Conservation (phyloP, 2,797 vertebrate genomes). For the Chiroxiphia lanceolata region DNA sequence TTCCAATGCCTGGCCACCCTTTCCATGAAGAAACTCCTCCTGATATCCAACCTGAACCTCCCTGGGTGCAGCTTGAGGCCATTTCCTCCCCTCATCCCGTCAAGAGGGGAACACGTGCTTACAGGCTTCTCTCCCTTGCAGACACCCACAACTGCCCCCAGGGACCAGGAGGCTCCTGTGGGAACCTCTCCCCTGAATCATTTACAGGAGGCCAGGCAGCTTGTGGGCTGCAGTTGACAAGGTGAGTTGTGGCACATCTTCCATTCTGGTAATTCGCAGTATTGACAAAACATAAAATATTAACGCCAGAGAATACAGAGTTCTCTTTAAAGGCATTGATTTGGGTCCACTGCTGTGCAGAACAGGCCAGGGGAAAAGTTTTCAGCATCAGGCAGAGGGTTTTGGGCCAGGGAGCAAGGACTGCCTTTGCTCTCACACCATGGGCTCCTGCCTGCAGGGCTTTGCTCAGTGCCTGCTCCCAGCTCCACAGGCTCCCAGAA, state of each 20-base stretch:
- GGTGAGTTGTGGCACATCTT: background rate
- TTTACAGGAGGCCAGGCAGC: background rate
- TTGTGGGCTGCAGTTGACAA: background rate
- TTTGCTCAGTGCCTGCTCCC: background rate
- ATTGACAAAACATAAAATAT: background rate
- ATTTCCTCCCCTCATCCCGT: background rate
- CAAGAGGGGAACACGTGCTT: background rate
- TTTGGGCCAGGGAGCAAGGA: background rate
- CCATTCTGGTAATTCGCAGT: background rate
- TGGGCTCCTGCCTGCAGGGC: background rate
- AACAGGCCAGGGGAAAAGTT: background rate
- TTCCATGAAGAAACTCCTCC: background rate
- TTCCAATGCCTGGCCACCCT: background rate
- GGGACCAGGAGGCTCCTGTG: background rate
- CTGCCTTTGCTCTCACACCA: background rate
- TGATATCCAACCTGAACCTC: background rate
- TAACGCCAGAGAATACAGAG: background rate
- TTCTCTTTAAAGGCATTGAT: background rate
- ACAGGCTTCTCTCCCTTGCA: accelerated
- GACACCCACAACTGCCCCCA: background rate
- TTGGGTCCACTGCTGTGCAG: accelerated
- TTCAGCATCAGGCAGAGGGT: background rate
- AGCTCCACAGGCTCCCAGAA: background rate
- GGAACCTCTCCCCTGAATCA: background rate
- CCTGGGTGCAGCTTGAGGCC: background rate